Conservation (phyloP, 2,888 invertebrate genomes). For the Drosophila testacea region DNA sequence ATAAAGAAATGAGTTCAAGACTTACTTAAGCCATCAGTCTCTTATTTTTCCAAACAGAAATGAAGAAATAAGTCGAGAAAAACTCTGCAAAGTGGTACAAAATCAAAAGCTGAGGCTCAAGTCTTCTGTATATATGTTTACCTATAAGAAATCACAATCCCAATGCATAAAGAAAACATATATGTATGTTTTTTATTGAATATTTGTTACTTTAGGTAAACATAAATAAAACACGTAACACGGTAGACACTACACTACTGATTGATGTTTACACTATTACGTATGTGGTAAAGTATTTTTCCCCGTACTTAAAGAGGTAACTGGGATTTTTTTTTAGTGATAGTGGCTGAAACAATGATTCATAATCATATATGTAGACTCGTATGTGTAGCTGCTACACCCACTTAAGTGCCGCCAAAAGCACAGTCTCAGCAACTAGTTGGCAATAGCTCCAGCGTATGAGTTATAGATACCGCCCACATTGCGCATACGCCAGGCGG, state of each 20-base stretch:
- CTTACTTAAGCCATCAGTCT: background rate
- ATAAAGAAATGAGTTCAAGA: background rate
- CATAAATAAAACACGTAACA: slow-evolving; percentile 53
- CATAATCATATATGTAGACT: slow-evolving; percentile 25
- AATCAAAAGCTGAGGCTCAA: background rate
- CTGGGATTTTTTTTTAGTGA: slow-evolving; percentile 15
- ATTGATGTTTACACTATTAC: slow-evolving; percentile 51
- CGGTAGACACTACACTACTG: slow-evolving; percentile 35
- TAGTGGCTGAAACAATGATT: slow-evolving; percentile 45
- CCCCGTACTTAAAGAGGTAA: slow-evolving; percentile 19
- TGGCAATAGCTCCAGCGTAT: slow-evolving; percentile 34
- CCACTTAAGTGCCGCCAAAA: slow-evolving; percentile 40
- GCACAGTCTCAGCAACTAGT: slow-evolving; percentile 27
- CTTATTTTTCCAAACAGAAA: background rate
- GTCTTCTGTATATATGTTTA: slow-evolving; percentile 3
- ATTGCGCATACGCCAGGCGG: slow-evolving; percentile 68
- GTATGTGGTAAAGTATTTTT: slow-evolving; percentile 33
- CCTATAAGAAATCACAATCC: background rate
- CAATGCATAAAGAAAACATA: slow-evolving; percentile 16
- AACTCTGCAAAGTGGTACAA: slow-evolving; percentile 3
- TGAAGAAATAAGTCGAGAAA: slow-evolving; percentile 13
- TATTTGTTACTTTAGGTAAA: slow-evolving; percentile 26
- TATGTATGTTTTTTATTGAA: slow-evolving; percentile 41
- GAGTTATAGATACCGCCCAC: slow-evolving; percentile 51
- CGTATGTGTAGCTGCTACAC: slow-evolving; percentile 34